phyloP scores from a whole-genome alignment of 1,140 invertebrate species.

The Archivesica marissinica region DNA sequence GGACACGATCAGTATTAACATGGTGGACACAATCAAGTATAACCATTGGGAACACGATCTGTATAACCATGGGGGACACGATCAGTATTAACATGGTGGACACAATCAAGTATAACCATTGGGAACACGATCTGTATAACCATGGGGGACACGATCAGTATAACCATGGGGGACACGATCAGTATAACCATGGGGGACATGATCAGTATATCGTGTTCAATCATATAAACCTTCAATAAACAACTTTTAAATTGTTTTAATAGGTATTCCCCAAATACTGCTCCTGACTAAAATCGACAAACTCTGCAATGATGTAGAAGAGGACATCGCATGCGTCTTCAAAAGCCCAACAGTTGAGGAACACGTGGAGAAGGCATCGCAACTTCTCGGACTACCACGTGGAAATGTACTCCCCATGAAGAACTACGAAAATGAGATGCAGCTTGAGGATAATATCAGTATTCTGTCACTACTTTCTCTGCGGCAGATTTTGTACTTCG shows the following conservation, averaged over 20 bases:
- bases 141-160: no score
- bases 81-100: no score
- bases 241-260: neutral
- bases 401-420: slow-evolving; percentile 53
- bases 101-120: no score
- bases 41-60: no score
- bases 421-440: slow-evolving; percentile 58
- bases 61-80: no score
- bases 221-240: no score
- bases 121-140: no score
- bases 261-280: slow-evolving; percentile 60
- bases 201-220: no score
- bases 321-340: slow-evolving; percentile 36
- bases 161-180: no score
- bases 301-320: slow-evolving; percentile 31
- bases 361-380: slow-evolving; percentile 50
- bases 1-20: no score
- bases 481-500: slow-evolving; percentile 49
- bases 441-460: slow-evolving; percentile 54
- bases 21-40: no score
- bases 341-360: slow-evolving; percentile 38
- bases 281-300: slow-evolving; percentile 63
- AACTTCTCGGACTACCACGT: slow-evolving; percentile 56
- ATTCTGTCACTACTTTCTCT: slow-evolving; percentile 30
- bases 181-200: no score